These are phyloP conservation scores for Ooceraea biroi DNA, from an alignment of 1,140 invertebrate species.

Conservation along the genomic window DNA sequence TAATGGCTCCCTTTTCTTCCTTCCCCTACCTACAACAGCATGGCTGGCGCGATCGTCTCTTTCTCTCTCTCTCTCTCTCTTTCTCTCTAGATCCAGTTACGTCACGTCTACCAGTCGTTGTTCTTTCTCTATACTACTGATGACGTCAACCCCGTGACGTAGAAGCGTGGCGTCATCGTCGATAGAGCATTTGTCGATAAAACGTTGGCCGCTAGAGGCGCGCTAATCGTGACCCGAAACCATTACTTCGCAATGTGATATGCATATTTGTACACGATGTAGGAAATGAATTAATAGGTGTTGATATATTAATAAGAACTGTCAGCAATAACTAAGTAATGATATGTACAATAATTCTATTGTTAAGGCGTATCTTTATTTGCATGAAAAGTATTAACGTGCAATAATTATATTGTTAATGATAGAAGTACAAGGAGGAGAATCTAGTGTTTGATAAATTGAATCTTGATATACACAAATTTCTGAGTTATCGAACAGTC, in stretches of 20 bases:
- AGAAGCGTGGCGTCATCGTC: slow-evolving; percentile 76
- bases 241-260: slow-evolving; percentile 53
- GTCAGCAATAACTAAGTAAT: no score
- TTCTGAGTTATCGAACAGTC: no score
- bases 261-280: background rate
- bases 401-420: no score
- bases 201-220: slow-evolving; percentile 63
- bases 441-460: no score
- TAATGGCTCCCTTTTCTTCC: slow-evolving; percentile 87
- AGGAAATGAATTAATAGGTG: slow-evolving; percentile 39
- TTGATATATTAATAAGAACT: slow-evolving; percentile 55
- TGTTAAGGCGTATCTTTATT: background rate
- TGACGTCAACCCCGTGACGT: slow-evolving; percentile 85
- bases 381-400: background rate
- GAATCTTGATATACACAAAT: no score
- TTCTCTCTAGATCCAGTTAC: slow-evolving; percentile 69
- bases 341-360: background rate
- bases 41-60: slow-evolving; percentile 81
- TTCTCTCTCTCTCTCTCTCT: slow-evolving; percentile 73
- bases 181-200: slow-evolving; percentile 64
- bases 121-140: slow-evolving; percentile 59
- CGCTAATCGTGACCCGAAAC: slow-evolving; percentile 61
- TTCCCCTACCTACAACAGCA: slow-evolving; percentile 84
- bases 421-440: no score
- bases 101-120: slow-evolving; percentile 68